Conservation (phyloP, 1,140 invertebrate species). For the Tetramorium simillimum region DNA sequence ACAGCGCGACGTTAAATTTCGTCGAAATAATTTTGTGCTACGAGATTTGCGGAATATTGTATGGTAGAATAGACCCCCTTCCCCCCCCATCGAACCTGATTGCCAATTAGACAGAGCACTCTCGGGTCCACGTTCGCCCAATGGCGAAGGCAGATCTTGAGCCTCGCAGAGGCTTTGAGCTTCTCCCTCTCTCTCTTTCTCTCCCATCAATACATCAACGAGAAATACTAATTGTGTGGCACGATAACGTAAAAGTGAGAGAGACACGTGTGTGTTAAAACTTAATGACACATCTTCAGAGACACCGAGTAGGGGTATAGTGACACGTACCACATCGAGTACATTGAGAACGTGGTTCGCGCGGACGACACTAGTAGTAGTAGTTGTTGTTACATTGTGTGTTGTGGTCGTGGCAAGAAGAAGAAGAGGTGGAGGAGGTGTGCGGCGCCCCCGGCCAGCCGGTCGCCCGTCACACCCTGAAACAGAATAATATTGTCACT, state of each 20-base stretch:
- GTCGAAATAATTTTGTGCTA: constrained; percentile 37
- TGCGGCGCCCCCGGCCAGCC: constrained; percentile 85
- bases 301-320: constrained; percentile 83
- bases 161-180: constrained; percentile 52
- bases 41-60: not conserved
- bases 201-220: constrained; percentile 74
- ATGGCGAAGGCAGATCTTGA: constrained; percentile 42
- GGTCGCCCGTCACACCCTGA: constrained; percentile 86
- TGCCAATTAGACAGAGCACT: constrained; percentile 52
- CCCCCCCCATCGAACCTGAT: not conserved
- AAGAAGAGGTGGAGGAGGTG: constrained; percentile 84
- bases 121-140: constrained; percentile 61
- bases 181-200: constrained; percentile 20
- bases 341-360: constrained; percentile 84
- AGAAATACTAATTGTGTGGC: constrained; percentile 78
- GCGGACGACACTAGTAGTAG: constrained; percentile 83
- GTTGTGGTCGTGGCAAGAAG: constrained; percentile 84
- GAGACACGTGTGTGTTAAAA: constrained; percentile 73
- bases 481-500: constrained; percentile 85
- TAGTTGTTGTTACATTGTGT: constrained; percentile 84
- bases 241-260: constrained; percentile 78
- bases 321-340: constrained; percentile 85
- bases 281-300: constrained; percentile 80
- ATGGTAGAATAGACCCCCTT: no score
- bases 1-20: constrained; percentile 6